These are phyloP conservation scores for Sylvilagus floridanus DNA, from an alignment of 2,797 vertebrate genomes.

Conservation along the genomic window DNA sequence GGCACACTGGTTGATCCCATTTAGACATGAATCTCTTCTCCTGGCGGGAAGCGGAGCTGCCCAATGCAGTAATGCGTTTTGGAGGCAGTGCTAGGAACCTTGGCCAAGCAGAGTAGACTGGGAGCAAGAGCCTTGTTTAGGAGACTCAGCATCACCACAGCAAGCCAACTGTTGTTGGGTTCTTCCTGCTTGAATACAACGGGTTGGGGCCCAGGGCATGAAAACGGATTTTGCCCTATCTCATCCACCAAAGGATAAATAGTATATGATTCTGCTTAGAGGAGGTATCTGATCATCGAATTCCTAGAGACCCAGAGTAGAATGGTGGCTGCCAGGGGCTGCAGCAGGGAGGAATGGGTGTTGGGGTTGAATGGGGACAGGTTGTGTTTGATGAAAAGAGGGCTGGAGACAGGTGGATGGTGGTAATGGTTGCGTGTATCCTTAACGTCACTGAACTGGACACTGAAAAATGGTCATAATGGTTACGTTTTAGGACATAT, in stretches of 20 bases:
- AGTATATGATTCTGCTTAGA: neutral
- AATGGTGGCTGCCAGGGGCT: neutral
- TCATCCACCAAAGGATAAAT: neutral
- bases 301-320: neutral
- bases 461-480: neutral
- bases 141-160: neutral
- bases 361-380: neutral
- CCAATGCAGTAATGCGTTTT: neutral
- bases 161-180: neutral
- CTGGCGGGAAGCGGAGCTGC: neutral
- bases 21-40: neutral
- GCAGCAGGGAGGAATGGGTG: fast-evolving
- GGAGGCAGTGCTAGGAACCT: fast-evolving
- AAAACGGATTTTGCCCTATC: neutral
- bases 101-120: neutral
- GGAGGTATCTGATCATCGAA: neutral
- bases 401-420: neutral
- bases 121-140: neutral
- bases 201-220: neutral
- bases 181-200: neutral
- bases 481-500: neutral
- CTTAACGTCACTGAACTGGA: neutral
- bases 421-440: fast-evolving
- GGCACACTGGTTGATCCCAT: neutral
- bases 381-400: neutral